Evolutionary conservation across 2,888 invertebrate genomes (phyloP).

Genomic region (Acheta domesticus): DNA sequence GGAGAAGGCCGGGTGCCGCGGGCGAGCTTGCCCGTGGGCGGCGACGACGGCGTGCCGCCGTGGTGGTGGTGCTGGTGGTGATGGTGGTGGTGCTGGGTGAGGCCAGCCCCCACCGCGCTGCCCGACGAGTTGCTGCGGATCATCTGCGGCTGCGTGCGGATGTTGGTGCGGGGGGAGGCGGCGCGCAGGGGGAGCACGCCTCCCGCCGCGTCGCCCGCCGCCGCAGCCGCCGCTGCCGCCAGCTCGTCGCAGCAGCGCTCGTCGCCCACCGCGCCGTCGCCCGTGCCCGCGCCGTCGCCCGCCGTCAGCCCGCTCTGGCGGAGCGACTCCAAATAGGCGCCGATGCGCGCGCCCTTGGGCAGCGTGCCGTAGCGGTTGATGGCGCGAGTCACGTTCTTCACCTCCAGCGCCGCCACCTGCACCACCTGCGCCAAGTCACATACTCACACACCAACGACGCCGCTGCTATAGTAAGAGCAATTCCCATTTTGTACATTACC

Average conservation of each 20-base stretch:
- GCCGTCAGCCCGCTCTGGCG: conserved; percentile 68
- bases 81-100: conserved; percentile 35
- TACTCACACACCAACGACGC: background rate
- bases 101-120: conserved; percentile 49
- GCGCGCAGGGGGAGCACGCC: conserved; percentile 49
- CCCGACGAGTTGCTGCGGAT: conserved; percentile 85
- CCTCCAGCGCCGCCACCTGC: conserved; percentile 89
- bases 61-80: conserved; percentile 22
- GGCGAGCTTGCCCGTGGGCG: conserved; percentile 57
- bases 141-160: conserved; percentile 71
- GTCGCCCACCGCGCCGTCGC: conserved; percentile 31
- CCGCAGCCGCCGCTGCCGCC: conserved; percentile 44
- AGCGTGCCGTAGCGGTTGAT: conserved; percentile 94
- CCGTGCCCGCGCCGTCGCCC: conserved; percentile 38
- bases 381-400: conserved; percentile 91
- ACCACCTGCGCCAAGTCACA: conserved; percentile 52
- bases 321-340: conserved; percentile 92
- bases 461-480: no score
- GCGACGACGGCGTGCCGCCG: conserved; percentile 37
- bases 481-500: no score
- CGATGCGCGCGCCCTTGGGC: conserved; percentile 94
- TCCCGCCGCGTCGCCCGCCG: conserved; percentile 41
- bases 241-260: conserved; percentile 44
- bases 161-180: conserved; percentile 63
- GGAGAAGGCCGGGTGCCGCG: conserved; percentile 44